phyloP scores from a whole-genome alignment of 2,888 invertebrate species.

The Magallana nippona region DNA sequence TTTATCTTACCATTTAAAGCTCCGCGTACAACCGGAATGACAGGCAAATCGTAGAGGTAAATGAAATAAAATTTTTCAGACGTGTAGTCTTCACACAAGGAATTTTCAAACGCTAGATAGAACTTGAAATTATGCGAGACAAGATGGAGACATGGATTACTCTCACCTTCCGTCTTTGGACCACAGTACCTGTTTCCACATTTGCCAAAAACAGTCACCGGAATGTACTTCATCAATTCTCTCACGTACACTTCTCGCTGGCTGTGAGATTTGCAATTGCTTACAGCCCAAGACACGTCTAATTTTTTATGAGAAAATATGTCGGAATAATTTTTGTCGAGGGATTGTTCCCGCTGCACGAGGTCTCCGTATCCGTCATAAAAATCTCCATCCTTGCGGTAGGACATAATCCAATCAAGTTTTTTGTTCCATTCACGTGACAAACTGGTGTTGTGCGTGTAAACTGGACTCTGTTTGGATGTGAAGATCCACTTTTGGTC shows the following conservation, averaged over 20 bases:
- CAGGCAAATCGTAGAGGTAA: not conserved
- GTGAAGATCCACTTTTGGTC: conserved; percentile 37
- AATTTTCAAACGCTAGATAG: conserved; percentile 63
- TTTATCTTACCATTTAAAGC: conserved; percentile 11
- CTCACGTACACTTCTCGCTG: conserved; percentile 57
- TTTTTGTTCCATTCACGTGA: conserved; percentile 36
- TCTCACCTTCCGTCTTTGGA: not conserved
- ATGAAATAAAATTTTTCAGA: conserved; percentile 57
- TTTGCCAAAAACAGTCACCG: conserved; percentile 59
- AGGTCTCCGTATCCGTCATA: conserved; percentile 46
- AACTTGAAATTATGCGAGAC: conserved; percentile 51
- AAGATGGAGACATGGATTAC: conserved; percentile 14
- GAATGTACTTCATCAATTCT: conserved; percentile 54
- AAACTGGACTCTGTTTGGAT: conserved; percentile 1
- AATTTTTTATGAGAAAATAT: conserved; percentile 49
- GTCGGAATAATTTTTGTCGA: conserved; percentile 21
- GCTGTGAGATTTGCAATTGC: conserved; percentile 56
- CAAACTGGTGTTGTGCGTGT: not conserved
- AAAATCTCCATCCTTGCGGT: conserved; percentile 48
- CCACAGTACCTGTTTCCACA: conserved; percentile 53
- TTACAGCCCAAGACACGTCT: conserved; percentile 52
- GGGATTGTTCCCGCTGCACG: not conserved
- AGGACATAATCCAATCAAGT: conserved; percentile 53
- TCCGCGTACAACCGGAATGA: conserved; percentile 40
- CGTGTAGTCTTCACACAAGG: conserved; percentile 59